Evolutionary conservation across 2,888 invertebrate genomes (phyloP), one percentile per base, ranked within the genome.

Genomic region (Adelognathus sp.): DNA sequence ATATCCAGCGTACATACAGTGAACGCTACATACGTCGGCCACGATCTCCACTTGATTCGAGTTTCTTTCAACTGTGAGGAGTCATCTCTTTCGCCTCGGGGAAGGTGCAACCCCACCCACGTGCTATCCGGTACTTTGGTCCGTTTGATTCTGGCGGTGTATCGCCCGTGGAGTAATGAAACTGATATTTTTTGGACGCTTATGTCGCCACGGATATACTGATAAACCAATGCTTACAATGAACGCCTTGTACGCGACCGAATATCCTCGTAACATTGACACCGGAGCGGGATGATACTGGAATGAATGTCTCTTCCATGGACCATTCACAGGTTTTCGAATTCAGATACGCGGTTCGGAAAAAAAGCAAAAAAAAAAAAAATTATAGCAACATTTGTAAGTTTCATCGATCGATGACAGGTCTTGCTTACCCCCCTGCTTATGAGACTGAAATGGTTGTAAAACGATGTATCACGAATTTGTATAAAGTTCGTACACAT

Each of bases 21-120:
- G n/a, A 39, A 41, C 60, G 21, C 11, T 33, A 36, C 36, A 16
- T 33, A 58, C 58, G 11, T 24, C 27, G 27, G 18, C 9, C 24
- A 6, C 52, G 14, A n/a, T 56, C 31, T 33, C 9, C 16, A 6
- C 50, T 36, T 27, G 9, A 52, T 52, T 54, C 36, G n/a, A 50
- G 52, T 67, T 69, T 78, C 52, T 66, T 80, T 69, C 46, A 75
- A 70, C 74, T 78, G 60, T 60, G 29, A 36, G 41, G 41, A 50
- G 50, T 79, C 61, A 29, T 69, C 54, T 80, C 80, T 75, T 29
- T 58, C 76, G 69, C 60, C 77, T 56, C 56, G 46, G 71, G 66
- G 76, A 75, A 50, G 31, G 72, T 67, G 27, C 76, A 72, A 71
- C 64, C 74, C n/a, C 78, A 74, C 74, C 74, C 78, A 70, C 78